Conservation (phyloP, 1,140 invertebrate genomes). For the Venturia canescens region DNA sequence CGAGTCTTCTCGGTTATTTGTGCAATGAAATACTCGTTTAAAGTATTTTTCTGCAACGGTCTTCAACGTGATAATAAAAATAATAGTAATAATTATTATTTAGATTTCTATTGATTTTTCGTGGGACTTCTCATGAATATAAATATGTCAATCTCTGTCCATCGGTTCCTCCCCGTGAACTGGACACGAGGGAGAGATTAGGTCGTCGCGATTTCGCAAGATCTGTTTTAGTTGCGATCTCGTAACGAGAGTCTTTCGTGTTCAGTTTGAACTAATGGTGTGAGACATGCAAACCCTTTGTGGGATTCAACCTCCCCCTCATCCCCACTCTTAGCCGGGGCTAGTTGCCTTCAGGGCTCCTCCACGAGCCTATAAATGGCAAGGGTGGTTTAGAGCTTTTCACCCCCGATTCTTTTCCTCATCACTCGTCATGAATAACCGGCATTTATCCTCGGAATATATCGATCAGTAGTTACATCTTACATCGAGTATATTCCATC, state of each 20-base stretch:
- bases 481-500: too few relatives aligned
- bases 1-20: too few relatives aligned
- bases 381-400: not conserved
- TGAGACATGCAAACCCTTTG: slow-evolving; percentile 50
- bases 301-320: slow-evolving; percentile 45
- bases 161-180: not conserved
- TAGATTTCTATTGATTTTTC: too few relatives aligned
- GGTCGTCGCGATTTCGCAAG: slow-evolving; percentile 44
- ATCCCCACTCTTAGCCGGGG: not conserved
- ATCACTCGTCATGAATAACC: too few relatives aligned
- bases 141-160: too few relatives aligned
- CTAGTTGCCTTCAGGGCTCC: not conserved
- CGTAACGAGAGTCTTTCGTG: slow-evolving; percentile 50
- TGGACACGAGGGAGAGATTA: slow-evolving; percentile 41
- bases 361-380: not conserved
- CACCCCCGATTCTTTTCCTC: not conserved
- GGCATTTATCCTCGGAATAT: too few relatives aligned
- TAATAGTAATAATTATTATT: too few relatives aligned
- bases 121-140: too few relatives aligned
- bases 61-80: not conserved
- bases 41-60: too few relatives aligned
- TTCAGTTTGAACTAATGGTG: slow-evolving; percentile 48
- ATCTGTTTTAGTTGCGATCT: slow-evolving; percentile 25
- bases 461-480: too few relatives aligned
- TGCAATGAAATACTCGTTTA: too few relatives aligned